Evolutionary conservation across 2,113 vertebrate species (phyloP).

Genomic region (Mormyrus lacerda): DNA sequence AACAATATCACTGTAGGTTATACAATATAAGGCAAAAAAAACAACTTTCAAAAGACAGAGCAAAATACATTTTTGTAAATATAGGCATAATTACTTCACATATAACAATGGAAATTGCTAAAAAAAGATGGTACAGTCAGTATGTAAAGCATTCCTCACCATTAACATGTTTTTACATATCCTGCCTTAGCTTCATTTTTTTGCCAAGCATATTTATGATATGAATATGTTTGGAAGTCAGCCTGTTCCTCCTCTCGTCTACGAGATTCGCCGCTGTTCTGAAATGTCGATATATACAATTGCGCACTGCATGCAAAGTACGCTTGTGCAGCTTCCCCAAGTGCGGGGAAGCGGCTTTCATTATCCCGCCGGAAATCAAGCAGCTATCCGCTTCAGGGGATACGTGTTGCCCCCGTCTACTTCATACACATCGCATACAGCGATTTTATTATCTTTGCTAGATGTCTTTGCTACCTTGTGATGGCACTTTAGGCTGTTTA

Average conservation of each 20-base stretch:
- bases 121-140: neutral
- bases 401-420: too few species aligned
- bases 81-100: neutral
- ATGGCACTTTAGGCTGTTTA: neutral
- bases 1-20: neutral
- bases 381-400: neutral
- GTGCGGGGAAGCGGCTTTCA: too few species aligned
- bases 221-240: neutral
- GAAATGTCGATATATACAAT: neutral
- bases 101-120: neutral
- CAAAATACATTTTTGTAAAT: neutral
- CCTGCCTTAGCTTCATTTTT: too few species aligned
- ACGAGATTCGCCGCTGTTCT: neutral
- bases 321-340: neutral
- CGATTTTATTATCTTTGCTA: neutral
- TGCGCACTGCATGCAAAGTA: neutral
- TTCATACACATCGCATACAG: too few species aligned
- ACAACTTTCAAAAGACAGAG: neutral
- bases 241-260: neutral
- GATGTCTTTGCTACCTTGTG: too few species aligned
- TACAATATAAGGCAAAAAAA: neutral
- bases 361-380: neutral
- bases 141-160: neutral
- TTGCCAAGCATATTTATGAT: too few species aligned
- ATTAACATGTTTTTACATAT: too few species aligned